A percentile compares a stretch with the other conserved stretches of the same genome.
phyloP scores from a whole-genome alignment of 35 echinoderm and acorn worm species.

The Amphiura filiformis region DNA sequence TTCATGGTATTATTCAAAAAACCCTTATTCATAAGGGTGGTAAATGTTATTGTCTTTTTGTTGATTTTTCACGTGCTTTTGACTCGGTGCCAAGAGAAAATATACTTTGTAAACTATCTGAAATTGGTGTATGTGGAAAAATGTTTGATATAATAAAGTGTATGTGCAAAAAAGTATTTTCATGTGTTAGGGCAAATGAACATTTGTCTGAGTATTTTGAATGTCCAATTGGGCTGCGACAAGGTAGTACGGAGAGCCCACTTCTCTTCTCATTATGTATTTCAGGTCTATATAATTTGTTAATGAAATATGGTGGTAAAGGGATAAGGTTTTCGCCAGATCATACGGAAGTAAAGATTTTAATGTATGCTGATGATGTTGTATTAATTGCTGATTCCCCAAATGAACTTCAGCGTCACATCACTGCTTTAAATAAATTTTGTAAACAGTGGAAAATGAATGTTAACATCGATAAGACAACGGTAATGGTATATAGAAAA shows the following conservation, averaged over 20 bases:
- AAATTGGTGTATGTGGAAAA: background rate
- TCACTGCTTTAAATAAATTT: background rate
- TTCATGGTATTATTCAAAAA: background rate
- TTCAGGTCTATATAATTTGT: background rate
- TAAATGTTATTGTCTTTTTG: background rate
- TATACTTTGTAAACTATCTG: background rate
- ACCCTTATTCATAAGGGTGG: background rate
- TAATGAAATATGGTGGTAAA: background rate
- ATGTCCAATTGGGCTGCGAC: background rate
- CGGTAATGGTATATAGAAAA: background rate
- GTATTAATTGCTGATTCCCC: background rate
- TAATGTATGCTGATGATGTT: conserved; percentile 3
- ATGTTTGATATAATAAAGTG: background rate
- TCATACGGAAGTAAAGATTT: background rate
- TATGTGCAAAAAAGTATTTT: background rate
- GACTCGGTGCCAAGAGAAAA: background rate
- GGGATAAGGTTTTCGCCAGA: background rate
- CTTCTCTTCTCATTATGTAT: background rate
- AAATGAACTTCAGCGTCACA: background rate
- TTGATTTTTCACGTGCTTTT: background rate
- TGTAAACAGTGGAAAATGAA: background rate
- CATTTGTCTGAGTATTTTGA: background rate
- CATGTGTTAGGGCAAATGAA: background rate
- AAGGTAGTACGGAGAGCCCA: background rate
- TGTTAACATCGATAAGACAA: background rate